phyloP scores from a whole-genome alignment of 2,888 invertebrate genomes.

The Caenorhabditis becei region DNA sequence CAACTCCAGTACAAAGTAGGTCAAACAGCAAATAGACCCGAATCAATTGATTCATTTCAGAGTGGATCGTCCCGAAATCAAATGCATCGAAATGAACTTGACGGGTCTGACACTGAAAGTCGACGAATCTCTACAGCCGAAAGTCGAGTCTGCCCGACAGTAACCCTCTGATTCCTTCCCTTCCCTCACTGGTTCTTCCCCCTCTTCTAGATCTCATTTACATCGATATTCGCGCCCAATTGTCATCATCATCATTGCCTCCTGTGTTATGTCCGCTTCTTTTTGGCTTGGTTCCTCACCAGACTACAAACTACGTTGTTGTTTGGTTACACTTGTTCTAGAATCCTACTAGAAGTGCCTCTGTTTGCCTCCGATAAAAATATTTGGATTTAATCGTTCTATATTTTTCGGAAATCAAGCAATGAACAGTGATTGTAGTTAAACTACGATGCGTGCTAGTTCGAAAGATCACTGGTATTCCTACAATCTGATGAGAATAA shows the following conservation, averaged over 20 bases:
- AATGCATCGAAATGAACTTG: conserved; percentile 58
- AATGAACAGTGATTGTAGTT: too few species aligned
- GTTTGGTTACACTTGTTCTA: neutral
- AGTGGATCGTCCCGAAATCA: conserved; percentile 62
- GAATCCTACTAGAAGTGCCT: conserved; percentile 35
- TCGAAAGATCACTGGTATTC: too few species aligned
- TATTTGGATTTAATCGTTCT: neutral
- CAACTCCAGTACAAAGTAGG: conserved; percentile 13
- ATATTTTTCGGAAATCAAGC: too few species aligned
- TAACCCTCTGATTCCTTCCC: conserved; percentile 16
- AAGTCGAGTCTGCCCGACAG: conserved; percentile 60
- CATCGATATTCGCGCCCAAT: conserved; percentile 15
- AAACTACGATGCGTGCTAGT: too few species aligned
- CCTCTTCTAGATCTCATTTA: conserved; percentile 48
- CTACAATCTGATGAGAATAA: too few species aligned
- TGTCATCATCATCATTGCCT: conserved; percentile 44
- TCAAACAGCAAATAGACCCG: neutral
- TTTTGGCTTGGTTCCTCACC: neutral
- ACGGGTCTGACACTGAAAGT: conserved; percentile 55
- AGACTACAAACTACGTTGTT: neutral
- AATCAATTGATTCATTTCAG: conserved; percentile 25
- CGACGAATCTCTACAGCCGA: conserved; percentile 48
- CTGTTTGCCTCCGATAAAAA: conserved; percentile 11
- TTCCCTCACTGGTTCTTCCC: conserved; percentile 13
- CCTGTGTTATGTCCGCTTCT: conserved; percentile 40